Base-by-base conservation (phyloP, 1,140 invertebrate species). In the Tetraneura akinire region DNA sequence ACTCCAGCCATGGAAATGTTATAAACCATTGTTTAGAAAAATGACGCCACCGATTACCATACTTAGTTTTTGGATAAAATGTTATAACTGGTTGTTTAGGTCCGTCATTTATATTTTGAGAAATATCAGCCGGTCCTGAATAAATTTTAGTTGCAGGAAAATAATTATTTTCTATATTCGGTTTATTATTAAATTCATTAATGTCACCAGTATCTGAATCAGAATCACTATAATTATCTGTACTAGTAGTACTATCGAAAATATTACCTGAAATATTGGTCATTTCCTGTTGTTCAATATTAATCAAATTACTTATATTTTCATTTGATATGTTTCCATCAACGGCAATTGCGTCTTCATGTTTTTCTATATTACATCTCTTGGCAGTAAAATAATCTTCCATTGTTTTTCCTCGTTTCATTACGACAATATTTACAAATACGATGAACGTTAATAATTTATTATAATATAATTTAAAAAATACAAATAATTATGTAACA, bases 221-320 rank as follows among this genome's bases (percentile, higher is more conserved):
- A 21, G 62, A 66, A 29, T 60, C 55, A 14, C 29, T 64, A 64
- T 64, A 64, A 64, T 18, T 66, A 66, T 66, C 62, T 10, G 62
- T 66, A 66, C 62, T 66, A 66, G 29, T 66, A 66, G 62, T 42
- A 66, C 16, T 37, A 32, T 66, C 32, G n/a, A 37, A 66, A 66
- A 37, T 66, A 66, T 32, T 66, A 66, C 62, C 62, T 66, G 29
- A 32, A 42, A n/a, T 66, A 8, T 66, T 32, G 32, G 37, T 42
- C 42, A 66, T 66, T n/a, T 64, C 60, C 37, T 66, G 29, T 66
- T 66, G 23, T 29, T 23, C 55, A 26, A 26, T 11, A 57, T 26
- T 60, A 60, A 60, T 60, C n/a, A n/a, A n/a, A n/a, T n/a, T n/a
- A n/a, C n/a, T n/a, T n/a, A n/a, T n/a, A n/a, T n/a, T n/a, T n/a